phyloP scores from a whole-genome alignment of 2,888 invertebrate species.

The Lithophane socia region DNA sequence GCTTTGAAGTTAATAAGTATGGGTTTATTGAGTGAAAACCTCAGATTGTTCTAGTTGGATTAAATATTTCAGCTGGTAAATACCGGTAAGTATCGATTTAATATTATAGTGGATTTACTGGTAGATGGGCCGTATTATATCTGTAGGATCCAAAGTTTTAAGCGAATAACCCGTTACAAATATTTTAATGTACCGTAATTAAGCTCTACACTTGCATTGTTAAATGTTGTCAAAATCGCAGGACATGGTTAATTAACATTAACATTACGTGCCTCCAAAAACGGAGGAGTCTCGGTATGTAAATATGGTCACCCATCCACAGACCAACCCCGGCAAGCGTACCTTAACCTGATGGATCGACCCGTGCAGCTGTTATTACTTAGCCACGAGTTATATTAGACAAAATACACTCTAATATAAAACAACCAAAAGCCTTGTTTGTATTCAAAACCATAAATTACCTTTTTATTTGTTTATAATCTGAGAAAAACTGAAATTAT shows the following conservation, averaged over 20 bases:
- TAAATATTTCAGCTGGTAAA: slow-evolving; percentile 48
- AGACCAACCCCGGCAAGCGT: too few relatives aligned
- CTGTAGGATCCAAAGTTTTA: not conserved
- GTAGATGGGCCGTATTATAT: not conserved
- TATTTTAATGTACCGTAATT: not conserved
- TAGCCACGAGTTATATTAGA: too few relatives aligned
- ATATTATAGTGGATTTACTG: not conserved
- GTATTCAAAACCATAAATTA: too few relatives aligned
- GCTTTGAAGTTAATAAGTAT: slow-evolving; percentile 61
- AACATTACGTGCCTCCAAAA: not conserved
- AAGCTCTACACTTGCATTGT: not conserved
- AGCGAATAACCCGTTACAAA: not conserved
- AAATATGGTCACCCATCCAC: too few relatives aligned
- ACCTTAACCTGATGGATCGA: too few relatives aligned
- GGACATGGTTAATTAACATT: not conserved
- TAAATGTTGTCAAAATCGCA: not conserved
- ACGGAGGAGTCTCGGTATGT: too few relatives aligned
- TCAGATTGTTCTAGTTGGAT: slow-evolving; percentile 62
- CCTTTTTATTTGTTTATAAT: not conserved
- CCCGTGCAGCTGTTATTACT: too few relatives aligned
- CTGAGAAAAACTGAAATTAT: not conserved
- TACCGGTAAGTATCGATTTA: slow-evolving; percentile 34
- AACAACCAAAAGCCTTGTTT: too few relatives aligned
- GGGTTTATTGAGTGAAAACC: slow-evolving; percentile 65
- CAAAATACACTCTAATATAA: too few relatives aligned